Evolutionary conservation across 1,140 invertebrate genomes (phyloP), one percentile per base, ranked within the genome.

Genomic region (Drosophila dunni): DNA sequence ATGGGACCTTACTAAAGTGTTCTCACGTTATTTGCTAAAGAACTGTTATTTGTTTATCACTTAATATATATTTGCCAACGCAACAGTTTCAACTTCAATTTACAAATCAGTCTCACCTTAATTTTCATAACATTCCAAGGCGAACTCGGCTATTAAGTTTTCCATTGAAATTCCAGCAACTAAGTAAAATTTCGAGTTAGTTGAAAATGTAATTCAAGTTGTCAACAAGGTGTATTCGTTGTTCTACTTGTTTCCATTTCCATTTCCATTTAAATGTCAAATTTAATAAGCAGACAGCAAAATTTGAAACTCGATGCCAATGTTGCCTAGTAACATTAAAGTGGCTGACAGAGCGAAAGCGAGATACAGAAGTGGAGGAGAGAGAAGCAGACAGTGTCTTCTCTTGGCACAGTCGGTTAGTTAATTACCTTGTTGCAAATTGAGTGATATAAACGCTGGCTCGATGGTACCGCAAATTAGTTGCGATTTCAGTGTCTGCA

Each of bases 191-290:
- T 34, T 3, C 10, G 15, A 38, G 38, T n/a, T 45, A 2, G 7
- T 1, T 17, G 11, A 42, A 74, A 83, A 64, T 73, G 60, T 69
- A 80, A 67, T 80, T 71, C 38, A 45, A 53, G 20, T 50, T 50
- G 65, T 33, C 44, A 38, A 61, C 58, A 11, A 68, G 67, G 40
- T 29, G 54, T 51, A 44, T 57, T 51, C 1, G 9, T 33, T 50
- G 48, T n/a, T 38, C 68, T 78, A 79, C 5, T 40, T 17, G 17
- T 17, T 17, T 10, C 17, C 70, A 54, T 60, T 75, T 69, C 62
- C 34, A 29, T 63, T 64, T 78, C 70, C 82, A 85, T 82, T 85
- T 69, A 75, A 57, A 72, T 69, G 82, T 86, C 75, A 51, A 66
- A 75, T 44, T 69, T 51, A 81, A 86, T 85, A 42, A 85, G 58